These are phyloP conservation scores for Sebastes schlegelii DNA, from an alignment of 2,113 vertebrate species.

Conservation along the genomic window DNA sequence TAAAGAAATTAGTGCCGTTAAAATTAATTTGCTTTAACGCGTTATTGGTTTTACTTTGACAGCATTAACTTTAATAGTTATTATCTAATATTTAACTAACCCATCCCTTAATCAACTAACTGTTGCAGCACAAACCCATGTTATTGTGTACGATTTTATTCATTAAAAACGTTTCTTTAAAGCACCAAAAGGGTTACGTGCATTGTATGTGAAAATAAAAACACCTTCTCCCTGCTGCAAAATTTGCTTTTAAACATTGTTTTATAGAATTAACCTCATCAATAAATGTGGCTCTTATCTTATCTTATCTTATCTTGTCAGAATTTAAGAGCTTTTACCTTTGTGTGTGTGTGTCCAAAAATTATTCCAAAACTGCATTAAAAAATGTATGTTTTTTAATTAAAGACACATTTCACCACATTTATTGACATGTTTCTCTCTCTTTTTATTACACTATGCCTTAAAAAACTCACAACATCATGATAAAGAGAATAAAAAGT, in stretches of 20 bases:
- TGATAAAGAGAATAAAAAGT: background rate
- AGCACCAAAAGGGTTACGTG: background rate
- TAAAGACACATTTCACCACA: background rate
- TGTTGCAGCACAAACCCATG: background rate
- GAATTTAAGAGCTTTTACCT: background rate
- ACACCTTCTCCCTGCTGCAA: too few species aligned
- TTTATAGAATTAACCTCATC: background rate
- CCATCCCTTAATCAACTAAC: background rate
- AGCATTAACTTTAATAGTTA: background rate
- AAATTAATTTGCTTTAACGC: too few species aligned
- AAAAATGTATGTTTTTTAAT: too few species aligned
- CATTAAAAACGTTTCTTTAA: background rate
- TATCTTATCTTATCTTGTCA: background rate
- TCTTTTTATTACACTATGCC: background rate
- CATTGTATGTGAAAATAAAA: background rate
- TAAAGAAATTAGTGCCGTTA: too few species aligned
- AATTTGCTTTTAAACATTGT: background rate
- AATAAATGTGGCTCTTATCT: background rate
- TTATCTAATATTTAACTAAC: background rate
- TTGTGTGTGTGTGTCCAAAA: background rate
- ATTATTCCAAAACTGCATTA: too few species aligned
- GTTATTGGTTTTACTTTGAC: too few species aligned
- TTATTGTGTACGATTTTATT: too few species aligned
- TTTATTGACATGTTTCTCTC: background rate
- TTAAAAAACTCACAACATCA: background rate